Evolutionary conservation across 2,113 vertebrate genomes (phyloP).

Genomic region (Atherinomorus stipes): DNA sequence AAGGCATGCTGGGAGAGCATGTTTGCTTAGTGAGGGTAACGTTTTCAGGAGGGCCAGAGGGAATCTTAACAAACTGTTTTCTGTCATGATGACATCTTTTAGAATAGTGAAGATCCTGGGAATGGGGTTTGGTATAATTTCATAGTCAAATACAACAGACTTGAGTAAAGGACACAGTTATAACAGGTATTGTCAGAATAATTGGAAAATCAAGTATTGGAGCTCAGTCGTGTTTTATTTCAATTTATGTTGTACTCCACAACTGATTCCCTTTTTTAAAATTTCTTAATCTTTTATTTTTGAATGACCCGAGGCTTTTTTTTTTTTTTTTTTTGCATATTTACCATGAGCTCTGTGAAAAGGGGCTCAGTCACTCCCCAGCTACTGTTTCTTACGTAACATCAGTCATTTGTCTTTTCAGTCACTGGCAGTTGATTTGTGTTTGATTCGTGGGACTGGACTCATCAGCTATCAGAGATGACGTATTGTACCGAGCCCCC

Average conservation of each 20-base stretch:
- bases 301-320: conserved; percentile 30
- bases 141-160: conserved; percentile 31
- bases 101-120: conserved; percentile 29
- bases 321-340: conserved; percentile 9
- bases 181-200: conserved; percentile 6
- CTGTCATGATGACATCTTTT: conserved; percentile 56
- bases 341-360: conserved; percentile 30
- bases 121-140: conserved; percentile 19
- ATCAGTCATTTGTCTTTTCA: conserved; percentile 62
- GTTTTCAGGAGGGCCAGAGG: conserved; percentile 36
- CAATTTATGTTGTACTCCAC: conserved; percentile 17
- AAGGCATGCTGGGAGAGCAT: conserved; percentile 47
- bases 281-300: background rate
- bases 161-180: no score
- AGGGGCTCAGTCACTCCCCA: conserved; percentile 34
- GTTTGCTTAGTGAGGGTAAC: conserved; percentile 48
- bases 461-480: conserved; percentile 72
- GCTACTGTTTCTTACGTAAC: conserved; percentile 57
- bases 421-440: conserved; percentile 59
- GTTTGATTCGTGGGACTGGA: conserved; percentile 73
- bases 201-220: background rate
- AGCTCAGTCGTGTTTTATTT: conserved; percentile 1
- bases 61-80: conserved; percentile 52
- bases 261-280: conserved; percentile 17
- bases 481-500: conserved; percentile 55